phyloP scores from a whole-genome alignment of 2,888 invertebrate species.

The Blastobasis adustella region DNA sequence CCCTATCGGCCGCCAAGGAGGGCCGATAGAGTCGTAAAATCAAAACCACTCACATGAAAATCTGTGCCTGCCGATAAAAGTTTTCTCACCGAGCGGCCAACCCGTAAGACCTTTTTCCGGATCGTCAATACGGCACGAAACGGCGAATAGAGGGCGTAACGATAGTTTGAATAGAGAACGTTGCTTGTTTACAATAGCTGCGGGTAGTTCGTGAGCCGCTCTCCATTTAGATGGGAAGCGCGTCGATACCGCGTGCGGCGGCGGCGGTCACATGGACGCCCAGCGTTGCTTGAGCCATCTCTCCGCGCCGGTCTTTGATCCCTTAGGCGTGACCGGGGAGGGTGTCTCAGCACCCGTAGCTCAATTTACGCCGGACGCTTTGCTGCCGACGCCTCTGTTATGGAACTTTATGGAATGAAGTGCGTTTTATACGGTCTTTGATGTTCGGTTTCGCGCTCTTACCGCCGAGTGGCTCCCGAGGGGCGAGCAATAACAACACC shows the following conservation, averaged over 20 bases:
- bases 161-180: constrained; percentile 65
- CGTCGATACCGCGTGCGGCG: constrained; percentile 55
- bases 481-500: constrained; percentile 53
- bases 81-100: constrained; percentile 35
- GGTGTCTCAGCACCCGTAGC: constrained; percentile 34
- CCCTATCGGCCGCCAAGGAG: constrained; percentile 2
- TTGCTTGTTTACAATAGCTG: constrained; percentile 69
- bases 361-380: constrained; percentile 43
- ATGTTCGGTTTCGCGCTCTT: constrained; percentile 64
- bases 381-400: constrained; percentile 48
- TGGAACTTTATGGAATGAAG: constrained; percentile 65
- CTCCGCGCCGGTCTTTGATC: constrained; percentile 21
- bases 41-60: constrained; percentile 31
- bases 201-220: constrained; percentile 66
- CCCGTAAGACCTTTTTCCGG: constrained; percentile 46
- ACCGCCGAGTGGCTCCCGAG: constrained; percentile 54
- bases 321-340: constrained; percentile 19
- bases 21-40: constrained; percentile 31
- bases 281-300: constrained; percentile 36
- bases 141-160: constrained; percentile 54
- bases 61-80: constrained; percentile 39
- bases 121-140: constrained; percentile 52
- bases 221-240: constrained; percentile 64
- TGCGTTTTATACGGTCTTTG: constrained; percentile 66
- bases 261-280: constrained; percentile 44